phyloP scores from a whole-genome alignment of 2,113 vertebrate genomes.

The Percopsis transmontana region DNA sequence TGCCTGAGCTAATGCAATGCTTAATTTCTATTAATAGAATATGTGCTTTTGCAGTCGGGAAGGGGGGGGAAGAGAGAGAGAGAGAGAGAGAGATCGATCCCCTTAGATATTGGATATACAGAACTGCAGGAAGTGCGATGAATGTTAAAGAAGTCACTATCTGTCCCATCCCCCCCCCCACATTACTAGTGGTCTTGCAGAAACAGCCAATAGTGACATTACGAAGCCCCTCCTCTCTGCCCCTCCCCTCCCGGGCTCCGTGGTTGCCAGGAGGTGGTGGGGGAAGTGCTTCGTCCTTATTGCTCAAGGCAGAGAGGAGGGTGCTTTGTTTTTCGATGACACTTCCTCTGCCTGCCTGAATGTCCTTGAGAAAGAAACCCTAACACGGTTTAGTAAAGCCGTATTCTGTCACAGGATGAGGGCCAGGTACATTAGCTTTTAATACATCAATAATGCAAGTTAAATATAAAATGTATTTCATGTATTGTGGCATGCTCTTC shows the following conservation, averaged over 20 bases:
- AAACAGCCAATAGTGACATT: conserved; percentile 67
- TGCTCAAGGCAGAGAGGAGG: conserved; percentile 56
- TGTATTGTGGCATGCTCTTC: conserved; percentile 8
- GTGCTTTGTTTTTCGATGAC: conserved; percentile 54
- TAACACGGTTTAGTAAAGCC: conserved; percentile 31
- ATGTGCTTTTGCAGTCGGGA: conserved; percentile 46
- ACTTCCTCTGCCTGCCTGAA: conserved; percentile 39
- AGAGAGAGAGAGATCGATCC: conserved; percentile 42
- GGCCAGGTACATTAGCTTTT: neutral
- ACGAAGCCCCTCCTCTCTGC: conserved; percentile 62
- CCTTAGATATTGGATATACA: conserved; percentile 43
- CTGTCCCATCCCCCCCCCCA: conserved; percentile 37
- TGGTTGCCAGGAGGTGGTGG: conserved; percentile 64
- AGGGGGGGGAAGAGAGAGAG: conserved; percentile 26
- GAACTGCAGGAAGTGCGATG: conserved; percentile 63
- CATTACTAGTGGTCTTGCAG: conserved; percentile 56
- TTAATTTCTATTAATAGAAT: conserved; percentile 66
- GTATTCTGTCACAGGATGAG: conserved; percentile 17
- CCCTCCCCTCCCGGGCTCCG: conserved; percentile 70
- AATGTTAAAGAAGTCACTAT: conserved; percentile 71
- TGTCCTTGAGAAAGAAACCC: conserved; percentile 62
- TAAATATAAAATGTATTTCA: conserved; percentile 22
- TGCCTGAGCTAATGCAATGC: conserved; percentile 38
- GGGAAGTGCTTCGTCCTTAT: conserved; percentile 48
- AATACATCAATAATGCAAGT: conserved; percentile 10